Conservation (phyloP, 2,113 vertebrate species). For the Nerophis lumbriciformis region DNA sequence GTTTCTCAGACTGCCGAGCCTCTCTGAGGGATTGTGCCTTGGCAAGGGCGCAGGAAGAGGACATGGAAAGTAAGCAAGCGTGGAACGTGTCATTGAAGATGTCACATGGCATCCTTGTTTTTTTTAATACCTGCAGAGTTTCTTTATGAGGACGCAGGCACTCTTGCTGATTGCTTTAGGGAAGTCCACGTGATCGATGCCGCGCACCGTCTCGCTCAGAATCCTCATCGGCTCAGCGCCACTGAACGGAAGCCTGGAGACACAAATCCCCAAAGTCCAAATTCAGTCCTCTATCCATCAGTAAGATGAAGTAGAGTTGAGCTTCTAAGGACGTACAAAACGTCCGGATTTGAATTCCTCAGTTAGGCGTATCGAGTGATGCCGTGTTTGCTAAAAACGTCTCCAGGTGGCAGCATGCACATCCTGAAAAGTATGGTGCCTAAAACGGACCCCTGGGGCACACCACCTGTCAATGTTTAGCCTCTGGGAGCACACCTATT, state of each 20-base stretch:
- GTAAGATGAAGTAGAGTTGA: not conserved
- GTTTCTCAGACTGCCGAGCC: constrained; percentile 66
- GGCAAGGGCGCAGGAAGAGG: constrained; percentile 26
- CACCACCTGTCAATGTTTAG: too few relatives aligned
- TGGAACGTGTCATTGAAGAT: constrained; percentile 10
- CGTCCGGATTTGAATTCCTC: not conserved
- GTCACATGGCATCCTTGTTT: constrained; percentile 8
- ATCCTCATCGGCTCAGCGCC: constrained; percentile 59
- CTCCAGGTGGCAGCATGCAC: not conserved
- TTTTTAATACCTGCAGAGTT: constrained; percentile 69
- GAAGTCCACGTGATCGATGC: constrained; percentile 70
- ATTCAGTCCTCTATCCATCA: too few relatives aligned
- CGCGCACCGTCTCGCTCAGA: constrained; percentile 57
- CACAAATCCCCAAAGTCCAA: constrained; percentile 2
- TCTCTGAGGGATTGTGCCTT: constrained; percentile 71
- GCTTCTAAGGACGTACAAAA: not conserved
- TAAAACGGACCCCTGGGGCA: too few relatives aligned
- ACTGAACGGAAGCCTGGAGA: constrained; percentile 67
- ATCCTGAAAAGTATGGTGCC: not conserved
- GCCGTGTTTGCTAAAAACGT: too few relatives aligned
- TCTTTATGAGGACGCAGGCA: constrained; percentile 68
- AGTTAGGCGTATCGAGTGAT: not conserved
- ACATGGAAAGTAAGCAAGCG: constrained; percentile 22
- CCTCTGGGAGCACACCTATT: too few relatives aligned
- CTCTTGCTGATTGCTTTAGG: constrained; percentile 65